A percentile compares a stretch with the other conserved stretches of the same genome.
Conservation (phyloP, 2,113 vertebrate species). For the Gopherus evgoodei region DNA sequence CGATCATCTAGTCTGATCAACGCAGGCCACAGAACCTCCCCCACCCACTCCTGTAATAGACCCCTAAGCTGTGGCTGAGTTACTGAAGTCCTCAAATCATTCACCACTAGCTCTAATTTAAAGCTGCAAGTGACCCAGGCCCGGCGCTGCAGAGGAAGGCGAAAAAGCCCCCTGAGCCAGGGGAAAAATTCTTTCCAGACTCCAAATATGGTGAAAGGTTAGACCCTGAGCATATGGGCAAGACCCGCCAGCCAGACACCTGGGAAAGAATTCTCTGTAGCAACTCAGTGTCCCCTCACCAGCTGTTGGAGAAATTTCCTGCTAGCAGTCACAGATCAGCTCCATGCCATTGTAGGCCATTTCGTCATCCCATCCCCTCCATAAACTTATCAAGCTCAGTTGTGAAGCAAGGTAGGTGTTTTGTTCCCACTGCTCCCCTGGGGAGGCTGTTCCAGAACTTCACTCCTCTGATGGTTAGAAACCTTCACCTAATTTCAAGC, state of each 20-base stretch:
- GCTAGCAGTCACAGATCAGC: no score
- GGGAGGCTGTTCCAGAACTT: neutral
- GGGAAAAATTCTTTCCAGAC: neutral
- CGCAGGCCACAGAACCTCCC: neutral
- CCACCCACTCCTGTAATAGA: neutral
- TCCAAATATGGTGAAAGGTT: neutral
- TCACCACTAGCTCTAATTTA: neutral
- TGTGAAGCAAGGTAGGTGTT: neutral
- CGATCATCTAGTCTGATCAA: neutral
- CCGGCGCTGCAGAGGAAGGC: neutral
- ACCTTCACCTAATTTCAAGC: neutral
- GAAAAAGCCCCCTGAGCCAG: no score
- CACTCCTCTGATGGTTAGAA: neutral
- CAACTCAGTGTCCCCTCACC: no score
- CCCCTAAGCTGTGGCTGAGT: neutral
- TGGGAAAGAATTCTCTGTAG: no score
- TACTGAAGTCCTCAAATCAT: neutral
- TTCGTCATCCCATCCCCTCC: neutral
- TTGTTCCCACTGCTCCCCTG: neutral
- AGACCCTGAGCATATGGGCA: neutral
- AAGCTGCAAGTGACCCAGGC: neutral
- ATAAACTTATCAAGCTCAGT: neutral
- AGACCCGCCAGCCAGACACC: no score
- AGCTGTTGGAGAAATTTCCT: no score
- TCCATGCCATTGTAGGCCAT: no score